These are phyloP conservation scores for Tamias sibiricus DNA, from an alignment of 2,113 vertebrate species.

Conservation along the genomic window DNA sequence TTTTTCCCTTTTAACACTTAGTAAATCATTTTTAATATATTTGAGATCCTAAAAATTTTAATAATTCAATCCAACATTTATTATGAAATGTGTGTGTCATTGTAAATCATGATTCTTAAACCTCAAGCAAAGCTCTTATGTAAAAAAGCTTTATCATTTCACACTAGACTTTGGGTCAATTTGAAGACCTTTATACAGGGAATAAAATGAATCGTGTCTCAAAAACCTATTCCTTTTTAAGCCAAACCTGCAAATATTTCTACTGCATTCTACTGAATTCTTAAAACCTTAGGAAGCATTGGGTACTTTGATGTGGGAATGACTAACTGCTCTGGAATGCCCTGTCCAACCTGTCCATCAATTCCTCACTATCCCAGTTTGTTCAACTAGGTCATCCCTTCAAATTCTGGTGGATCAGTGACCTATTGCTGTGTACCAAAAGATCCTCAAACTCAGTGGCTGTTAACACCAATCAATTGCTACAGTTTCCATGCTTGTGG, in stretches of 20 bases:
- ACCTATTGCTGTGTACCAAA: not conserved
- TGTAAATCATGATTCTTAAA: not conserved
- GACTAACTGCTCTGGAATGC: not conserved
- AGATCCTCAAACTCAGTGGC: not conserved
- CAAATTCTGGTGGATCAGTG: not conserved
- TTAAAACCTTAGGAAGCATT: not conserved
- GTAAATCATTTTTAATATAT: not conserved
- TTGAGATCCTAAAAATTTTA: slow-evolving; percentile 30
- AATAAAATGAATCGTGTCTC: not conserved
- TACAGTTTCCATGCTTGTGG: not conserved
- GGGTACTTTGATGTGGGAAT: not conserved
- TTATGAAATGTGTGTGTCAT: not conserved
- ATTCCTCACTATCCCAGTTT: not conserved
- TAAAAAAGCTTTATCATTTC: not conserved
- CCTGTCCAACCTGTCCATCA: not conserved
- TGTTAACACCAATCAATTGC: not conserved
- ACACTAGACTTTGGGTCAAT: not conserved
- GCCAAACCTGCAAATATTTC: not conserved
- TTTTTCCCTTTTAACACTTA: not conserved
- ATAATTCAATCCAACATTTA: not conserved
- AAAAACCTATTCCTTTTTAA: not conserved
- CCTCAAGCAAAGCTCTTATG: not conserved
- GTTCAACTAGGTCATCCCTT: not conserved
- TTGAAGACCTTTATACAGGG: not conserved
- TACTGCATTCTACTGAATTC: not conserved